phyloP scores from a whole-genome alignment of 2,113 vertebrate species.

The Brachyistius frenatus region DNA sequence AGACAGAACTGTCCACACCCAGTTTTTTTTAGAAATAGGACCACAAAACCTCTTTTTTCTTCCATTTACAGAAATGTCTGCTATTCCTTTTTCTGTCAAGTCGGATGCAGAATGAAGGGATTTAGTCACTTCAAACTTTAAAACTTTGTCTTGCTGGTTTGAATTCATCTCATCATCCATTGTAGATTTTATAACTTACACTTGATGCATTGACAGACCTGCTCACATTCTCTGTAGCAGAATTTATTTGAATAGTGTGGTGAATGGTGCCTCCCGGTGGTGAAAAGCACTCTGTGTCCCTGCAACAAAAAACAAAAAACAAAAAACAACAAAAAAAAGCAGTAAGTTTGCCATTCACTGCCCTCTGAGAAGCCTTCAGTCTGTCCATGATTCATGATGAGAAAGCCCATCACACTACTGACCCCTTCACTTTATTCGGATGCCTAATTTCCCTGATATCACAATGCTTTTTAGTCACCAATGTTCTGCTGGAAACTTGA shows the following conservation, averaged over 20 bases:
- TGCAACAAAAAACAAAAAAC: neutral
- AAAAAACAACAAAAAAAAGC: no score
- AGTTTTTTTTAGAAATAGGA: no score
- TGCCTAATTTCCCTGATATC: no score
- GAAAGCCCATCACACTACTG: no score
- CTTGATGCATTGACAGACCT: no score
- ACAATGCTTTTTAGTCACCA: no score
- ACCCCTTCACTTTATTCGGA: no score
- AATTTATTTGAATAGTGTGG: neutral
- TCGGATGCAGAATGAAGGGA: neutral
- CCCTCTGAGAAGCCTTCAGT: no score
- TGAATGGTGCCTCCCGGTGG: conserved; percentile 35
- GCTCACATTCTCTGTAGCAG: neutral
- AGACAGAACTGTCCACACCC: neutral
- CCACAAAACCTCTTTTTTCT: neutral
- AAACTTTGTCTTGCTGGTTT: neutral
- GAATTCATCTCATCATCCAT: neutral
- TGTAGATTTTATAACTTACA: no score
- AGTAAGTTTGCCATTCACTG: no score
- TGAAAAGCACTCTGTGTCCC: neutral
- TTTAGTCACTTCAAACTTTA: neutral
- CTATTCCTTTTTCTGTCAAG: neutral
- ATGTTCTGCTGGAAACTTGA: no score
- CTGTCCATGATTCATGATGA: no score
- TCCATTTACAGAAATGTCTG: neutral